These are phyloP conservation scores for Popillia japonica DNA, from an alignment of 1,140 invertebrate genomes.

Conservation along the genomic window DNA sequence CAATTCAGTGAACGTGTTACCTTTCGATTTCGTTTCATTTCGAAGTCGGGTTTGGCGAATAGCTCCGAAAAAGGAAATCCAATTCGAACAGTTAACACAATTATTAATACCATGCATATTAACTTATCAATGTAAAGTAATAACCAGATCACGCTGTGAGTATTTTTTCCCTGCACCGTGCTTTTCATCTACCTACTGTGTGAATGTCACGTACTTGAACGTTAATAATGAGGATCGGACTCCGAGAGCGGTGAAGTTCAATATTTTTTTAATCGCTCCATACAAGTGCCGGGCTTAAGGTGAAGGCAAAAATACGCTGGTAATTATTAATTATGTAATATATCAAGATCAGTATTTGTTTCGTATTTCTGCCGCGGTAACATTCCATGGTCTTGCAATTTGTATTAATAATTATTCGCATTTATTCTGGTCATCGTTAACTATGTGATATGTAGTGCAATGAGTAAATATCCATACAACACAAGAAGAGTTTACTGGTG, in stretches of 20 bases:
- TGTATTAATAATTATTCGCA: conserved; percentile 21
- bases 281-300: not conserved
- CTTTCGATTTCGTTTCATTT: conserved; percentile 27
- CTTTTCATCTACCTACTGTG: not conserved
- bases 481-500: not conserved
- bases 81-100: not conserved
- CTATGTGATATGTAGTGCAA: not conserved
- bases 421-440: not conserved
- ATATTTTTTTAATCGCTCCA: conserved; percentile 15
- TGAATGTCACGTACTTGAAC: conserved; percentile 24
- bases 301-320: conserved; percentile 20
- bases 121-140: not conserved
- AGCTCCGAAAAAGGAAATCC: not conserved
- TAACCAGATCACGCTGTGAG: not conserved
- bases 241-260: not conserved
- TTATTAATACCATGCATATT: not conserved
- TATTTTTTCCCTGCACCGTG: not conserved
- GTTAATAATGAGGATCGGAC: not conserved
- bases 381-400: not conserved
- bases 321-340: conserved; percentile 23
- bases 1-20: not conserved
- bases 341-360: not conserved
- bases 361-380: no score
- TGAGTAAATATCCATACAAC: not conserved
- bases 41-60: not conserved